phyloP scores from a whole-genome alignment of 1,140 invertebrate species.

The Lepidurus apus region DNA sequence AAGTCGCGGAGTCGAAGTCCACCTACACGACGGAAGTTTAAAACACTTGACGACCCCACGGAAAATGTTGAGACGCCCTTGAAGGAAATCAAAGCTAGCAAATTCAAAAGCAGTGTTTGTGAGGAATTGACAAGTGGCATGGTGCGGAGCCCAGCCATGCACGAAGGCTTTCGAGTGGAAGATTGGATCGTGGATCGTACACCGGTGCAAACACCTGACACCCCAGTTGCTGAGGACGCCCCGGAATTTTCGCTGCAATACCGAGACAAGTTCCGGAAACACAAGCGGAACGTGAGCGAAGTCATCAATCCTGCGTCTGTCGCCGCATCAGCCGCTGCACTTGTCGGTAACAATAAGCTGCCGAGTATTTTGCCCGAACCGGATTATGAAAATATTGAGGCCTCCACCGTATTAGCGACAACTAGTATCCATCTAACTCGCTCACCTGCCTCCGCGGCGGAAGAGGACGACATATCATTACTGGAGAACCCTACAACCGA shows the following conservation, averaged over 20 bases:
- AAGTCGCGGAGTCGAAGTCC: constrained; percentile 22
- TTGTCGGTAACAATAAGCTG: background rate
- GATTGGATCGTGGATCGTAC: constrained; percentile 44
- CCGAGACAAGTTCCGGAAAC: constrained; percentile 51
- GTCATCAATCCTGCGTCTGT: background rate
- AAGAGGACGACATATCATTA: background rate
- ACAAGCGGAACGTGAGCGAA: constrained; percentile 47
- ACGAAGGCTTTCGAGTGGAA: constrained; percentile 46
- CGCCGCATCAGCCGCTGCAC: background rate
- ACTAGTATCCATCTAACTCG: constrained; percentile 12
- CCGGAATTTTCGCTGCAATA: background rate
- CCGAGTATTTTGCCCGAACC: background rate
- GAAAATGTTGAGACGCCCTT: background rate
- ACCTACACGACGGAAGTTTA: background rate
- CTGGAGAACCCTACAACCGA: background rate
- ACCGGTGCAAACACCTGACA: constrained; percentile 40
- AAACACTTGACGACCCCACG: background rate
- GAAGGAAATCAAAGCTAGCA: background rate
- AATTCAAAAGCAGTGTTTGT: constrained; percentile 4
- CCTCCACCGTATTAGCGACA: background rate
- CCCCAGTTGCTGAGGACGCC: background rate
- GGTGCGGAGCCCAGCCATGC: constrained; percentile 46
- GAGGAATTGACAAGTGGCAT: constrained; percentile 41
- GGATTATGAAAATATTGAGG: background rate
- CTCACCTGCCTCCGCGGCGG: constrained; percentile 1